phyloP scores from a whole-genome alignment of 2,888 invertebrate genomes.

The Drosophila paranaensis region DNA sequence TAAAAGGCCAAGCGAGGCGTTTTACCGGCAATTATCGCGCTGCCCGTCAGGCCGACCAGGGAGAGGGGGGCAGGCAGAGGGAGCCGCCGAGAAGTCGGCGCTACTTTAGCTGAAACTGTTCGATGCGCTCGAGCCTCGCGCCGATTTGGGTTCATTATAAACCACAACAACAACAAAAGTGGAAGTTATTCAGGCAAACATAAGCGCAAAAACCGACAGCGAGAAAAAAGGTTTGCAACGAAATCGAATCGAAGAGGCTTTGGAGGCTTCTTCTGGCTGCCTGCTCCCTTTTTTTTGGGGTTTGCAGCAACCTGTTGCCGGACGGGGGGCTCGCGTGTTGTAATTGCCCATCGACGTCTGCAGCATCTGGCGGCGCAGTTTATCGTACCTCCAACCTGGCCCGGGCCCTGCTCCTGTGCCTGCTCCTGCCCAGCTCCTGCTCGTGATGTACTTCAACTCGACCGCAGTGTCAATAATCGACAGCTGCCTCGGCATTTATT shows the following conservation, averaged over 20 bases:
- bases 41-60: conserved; percentile 33
- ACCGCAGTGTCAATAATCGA: conserved; percentile 80
- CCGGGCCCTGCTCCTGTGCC: background rate
- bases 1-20: conserved; percentile 79
- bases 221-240: conserved; percentile 9
- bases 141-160: conserved; percentile 69
- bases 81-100: background rate
- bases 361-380: conserved; percentile 73
- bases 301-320: conserved; percentile 26
- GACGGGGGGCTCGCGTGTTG: conserved; percentile 74
- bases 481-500: conserved; percentile 70
- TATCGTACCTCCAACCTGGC: conserved; percentile 42
- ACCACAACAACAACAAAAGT: conserved; percentile 53
- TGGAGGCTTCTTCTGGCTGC: conserved; percentile 22
- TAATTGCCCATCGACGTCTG: conserved; percentile 71
- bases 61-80: background rate
- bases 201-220: conserved; percentile 16
- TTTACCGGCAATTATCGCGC: conserved; percentile 81
- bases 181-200: conserved; percentile 41
- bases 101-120: conserved; percentile 25
- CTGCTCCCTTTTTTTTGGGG: conserved; percentile 8
- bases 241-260: conserved; percentile 23
- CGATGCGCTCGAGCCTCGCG: conserved; percentile 46
- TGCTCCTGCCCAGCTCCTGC: background rate
- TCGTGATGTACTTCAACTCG: conserved; percentile 22